These are phyloP conservation scores for Sesia bembeciformis DNA, from an alignment of 2,888 invertebrate species.

Conservation along the genomic window DNA sequence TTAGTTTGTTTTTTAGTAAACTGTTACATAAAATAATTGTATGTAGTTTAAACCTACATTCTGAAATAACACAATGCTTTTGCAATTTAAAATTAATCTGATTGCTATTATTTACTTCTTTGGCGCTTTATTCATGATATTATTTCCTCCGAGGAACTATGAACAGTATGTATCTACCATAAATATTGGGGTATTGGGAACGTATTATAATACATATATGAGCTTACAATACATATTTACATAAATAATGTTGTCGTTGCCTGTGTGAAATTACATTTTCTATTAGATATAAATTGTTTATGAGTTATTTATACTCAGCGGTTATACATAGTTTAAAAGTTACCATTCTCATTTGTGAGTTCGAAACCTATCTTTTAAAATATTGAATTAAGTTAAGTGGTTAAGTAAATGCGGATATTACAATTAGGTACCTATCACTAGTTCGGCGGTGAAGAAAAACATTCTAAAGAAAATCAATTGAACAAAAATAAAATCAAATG, in stretches of 20 bases:
- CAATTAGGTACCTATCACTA: too few relatives aligned
- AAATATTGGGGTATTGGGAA: neutral
- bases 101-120: constrained; percentile 43
- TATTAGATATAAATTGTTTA: neutral
- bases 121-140: constrained; percentile 46
- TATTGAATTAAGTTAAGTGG: too few relatives aligned
- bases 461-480: too few relatives aligned
- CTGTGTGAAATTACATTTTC: neutral
- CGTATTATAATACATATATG: neutral
- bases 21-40: neutral
- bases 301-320: neutral
- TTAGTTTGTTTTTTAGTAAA: neutral
- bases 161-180: constrained; percentile 31
- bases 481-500: too few relatives aligned
- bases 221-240: neutral
- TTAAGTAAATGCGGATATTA: too few relatives aligned
- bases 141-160: constrained; percentile 60
- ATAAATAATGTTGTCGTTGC: neutral
- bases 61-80: constrained; percentile 32
- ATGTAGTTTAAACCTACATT: neutral
- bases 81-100: constrained; percentile 56
- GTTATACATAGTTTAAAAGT: too few relatives aligned
- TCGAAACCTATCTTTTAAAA: too few relatives aligned
- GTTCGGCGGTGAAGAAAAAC: too few relatives aligned
- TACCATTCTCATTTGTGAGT: too few relatives aligned